Conservation (phyloP, 2,888 invertebrate species). For the Heteropelma amictum region DNA sequence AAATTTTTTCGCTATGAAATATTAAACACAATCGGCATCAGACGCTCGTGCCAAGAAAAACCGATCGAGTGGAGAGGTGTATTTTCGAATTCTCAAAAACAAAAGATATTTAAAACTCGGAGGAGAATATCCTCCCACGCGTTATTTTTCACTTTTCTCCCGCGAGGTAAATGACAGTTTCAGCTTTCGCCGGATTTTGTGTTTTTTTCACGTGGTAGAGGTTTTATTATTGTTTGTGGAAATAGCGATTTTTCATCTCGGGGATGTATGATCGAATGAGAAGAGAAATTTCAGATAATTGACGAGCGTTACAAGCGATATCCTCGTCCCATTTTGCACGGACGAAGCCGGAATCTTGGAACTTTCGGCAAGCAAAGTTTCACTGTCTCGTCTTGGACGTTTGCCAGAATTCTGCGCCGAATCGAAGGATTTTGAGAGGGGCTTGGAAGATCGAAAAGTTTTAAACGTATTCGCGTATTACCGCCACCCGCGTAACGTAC, state of each 20-base stretch:
- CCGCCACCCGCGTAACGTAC: no score
- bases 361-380: constrained; percentile 27
- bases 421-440: constrained; percentile 43
- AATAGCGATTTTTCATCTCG: no score
- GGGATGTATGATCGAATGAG: no score
- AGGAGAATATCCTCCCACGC: constrained; percentile 1
- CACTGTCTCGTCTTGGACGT: neutral
- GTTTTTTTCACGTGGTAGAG: no score
- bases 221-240: no score
- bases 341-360: constrained; percentile 7
- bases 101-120: constrained; percentile 6
- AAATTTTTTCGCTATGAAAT: no score
- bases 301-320: neutral
- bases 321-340: constrained; percentile 29
- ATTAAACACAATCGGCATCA: no score
- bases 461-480: neutral
- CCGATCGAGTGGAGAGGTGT: neutral
- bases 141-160: neutral
- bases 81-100: neutral
- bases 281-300: no score
- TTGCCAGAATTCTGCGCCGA: constrained; percentile 46
- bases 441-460: neutral
- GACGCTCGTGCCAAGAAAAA: no score
- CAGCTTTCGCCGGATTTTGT: no score
- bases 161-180: no score